Base-by-base conservation (phyloP, 23 tunicate species). In the Trididemnum miniatum region DNA sequence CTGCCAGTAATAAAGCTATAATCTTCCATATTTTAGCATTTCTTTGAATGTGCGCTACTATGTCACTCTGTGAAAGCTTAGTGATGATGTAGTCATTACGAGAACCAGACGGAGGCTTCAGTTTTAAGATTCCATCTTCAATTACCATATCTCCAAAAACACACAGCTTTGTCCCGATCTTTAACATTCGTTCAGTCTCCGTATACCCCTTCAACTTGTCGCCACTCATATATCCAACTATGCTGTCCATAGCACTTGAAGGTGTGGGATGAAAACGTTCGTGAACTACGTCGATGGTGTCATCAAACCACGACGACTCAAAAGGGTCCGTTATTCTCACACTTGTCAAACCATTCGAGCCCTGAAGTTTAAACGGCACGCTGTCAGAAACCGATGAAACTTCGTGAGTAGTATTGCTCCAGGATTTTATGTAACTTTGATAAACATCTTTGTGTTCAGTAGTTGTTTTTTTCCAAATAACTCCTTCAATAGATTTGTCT, bases 141-240 rank as follows among this genome's bases (percentile, higher is more conserved):
- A 30, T 52, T 28, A 81, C 88, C 23, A 88, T 62, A 31, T 93
- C 89, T 49, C 98, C 98, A 54, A 93, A 80, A 1, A 78, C 98
- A 57, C 92, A 82, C 20, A 93, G 59, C 35, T 88, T 79, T 18
- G 98, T 79, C 27, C 98, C 98, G 20, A 88, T 30, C 44, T 65
- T 51, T 12, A 93, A 88, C 93, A 93, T 88, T n/a, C 66, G 74
- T 54, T 93, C 98, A 20, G 98, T 93, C 20, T 87, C 83, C 20
- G 87, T 88, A 75, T 65, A 93, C 7, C 98, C 98, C 57, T 84
- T 88, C 34, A 88, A 25, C 26, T 86, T 64, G 30, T 93, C 98
- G 0, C 98, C 98, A 80, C 78, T 79, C 15, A 85, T 80, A 51
- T 83, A 76, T 0, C 88, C 89, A 66, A 93, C 71, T 1, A 93